Percentiles rank a stretch among this genome's conserved stretches.
phyloP scores from a whole-genome alignment of 1,140 invertebrate species.

The Bombus affinis region DNA sequence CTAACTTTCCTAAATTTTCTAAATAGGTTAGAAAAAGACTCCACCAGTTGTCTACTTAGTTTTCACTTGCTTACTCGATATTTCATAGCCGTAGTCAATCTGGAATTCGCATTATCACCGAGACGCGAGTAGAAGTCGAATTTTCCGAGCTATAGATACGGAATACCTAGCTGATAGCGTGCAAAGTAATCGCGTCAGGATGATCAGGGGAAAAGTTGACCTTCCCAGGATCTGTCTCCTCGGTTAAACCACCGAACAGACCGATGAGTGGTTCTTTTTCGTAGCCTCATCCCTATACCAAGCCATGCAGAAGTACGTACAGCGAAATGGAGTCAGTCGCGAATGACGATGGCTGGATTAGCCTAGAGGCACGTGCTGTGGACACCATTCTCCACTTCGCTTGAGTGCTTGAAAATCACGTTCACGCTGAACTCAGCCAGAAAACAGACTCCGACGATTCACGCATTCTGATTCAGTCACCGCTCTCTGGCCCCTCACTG shows the following conservation, averaged over 20 bases:
- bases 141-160: neutral
- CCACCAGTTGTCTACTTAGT: neutral
- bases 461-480: slow-evolving; percentile 61
- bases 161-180: neutral
- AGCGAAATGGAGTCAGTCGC: slow-evolving; percentile 64
- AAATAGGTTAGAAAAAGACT: too few relatives aligned
- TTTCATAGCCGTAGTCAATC: neutral
- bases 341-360: slow-evolving; percentile 76
- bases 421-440: slow-evolving; percentile 71
- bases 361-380: slow-evolving; percentile 76
- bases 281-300: slow-evolving; percentile 1
- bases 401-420: slow-evolving; percentile 78
- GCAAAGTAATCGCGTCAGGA: slow-evolving; percentile 20
- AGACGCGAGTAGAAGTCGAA: neutral
- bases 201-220: slow-evolving; percentile 9
- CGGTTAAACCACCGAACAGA: slow-evolving; percentile 49
- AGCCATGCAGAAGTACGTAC: slow-evolving; percentile 49
- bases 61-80: neutral
- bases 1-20: too few relatives aligned
- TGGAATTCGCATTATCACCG: neutral
- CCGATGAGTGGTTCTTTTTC: slow-evolving; percentile 29
- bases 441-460: slow-evolving; percentile 71
- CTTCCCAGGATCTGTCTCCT: slow-evolving; percentile 17
- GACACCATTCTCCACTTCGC: slow-evolving; percentile 78
- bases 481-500: neutral